Base-by-base conservation (phyloP, 2,888 invertebrate species). In the Cephus runcator region DNA sequence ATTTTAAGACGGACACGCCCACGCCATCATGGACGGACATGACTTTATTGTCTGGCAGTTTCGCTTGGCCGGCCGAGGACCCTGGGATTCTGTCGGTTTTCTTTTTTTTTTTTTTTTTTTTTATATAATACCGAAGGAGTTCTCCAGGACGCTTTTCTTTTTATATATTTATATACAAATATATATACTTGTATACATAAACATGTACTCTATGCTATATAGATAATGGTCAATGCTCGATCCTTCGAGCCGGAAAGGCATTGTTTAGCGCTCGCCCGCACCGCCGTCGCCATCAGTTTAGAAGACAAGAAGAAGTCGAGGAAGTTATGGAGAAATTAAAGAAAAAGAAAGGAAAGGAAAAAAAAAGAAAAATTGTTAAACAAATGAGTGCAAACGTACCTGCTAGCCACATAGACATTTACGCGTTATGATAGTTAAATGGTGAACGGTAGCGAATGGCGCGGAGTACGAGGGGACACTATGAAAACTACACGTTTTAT, bases 371-470 rank as follows among this genome's bases (percentile, higher is more conserved):
- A 56, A 56, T 9, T 56, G 23, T 56, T 56, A 56, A 56, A 56
- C 23, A 80, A 73, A 86, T 85, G 86, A 89, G 86, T 88, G 87
- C 87, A 88, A 87, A 88, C 83, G 90, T 90, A 90, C 90, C 90
- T 90, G 90, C 85, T 88, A 89, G 86, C 84, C 78, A 87, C 86
- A 87, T 86, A 88, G 86, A 87, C 84, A 85, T 85, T 86, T 34
- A 76, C 23, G 23, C 56, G 71, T 73, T 15, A 76, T 31, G 31
- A 71, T 76, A 73, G 36, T 76, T 71, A 35, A 35, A n/a, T 77
- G 73, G 35, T 40, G 56, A 35, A 30, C 56, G 23, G 35, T 75
- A 75, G 36, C 36, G 33, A 56, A 75, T 30, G 73, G 71, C 76
- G 34, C 34, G 69, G 31, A 33, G 68, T 33, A 40, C 33, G 73